A percentile compares a stretch with the other conserved stretches of the same genome.
Evolutionary conservation across 2,113 vertebrate species (phyloP).

Genomic region (Sinocyclocheilus anophthalmus): DNA sequence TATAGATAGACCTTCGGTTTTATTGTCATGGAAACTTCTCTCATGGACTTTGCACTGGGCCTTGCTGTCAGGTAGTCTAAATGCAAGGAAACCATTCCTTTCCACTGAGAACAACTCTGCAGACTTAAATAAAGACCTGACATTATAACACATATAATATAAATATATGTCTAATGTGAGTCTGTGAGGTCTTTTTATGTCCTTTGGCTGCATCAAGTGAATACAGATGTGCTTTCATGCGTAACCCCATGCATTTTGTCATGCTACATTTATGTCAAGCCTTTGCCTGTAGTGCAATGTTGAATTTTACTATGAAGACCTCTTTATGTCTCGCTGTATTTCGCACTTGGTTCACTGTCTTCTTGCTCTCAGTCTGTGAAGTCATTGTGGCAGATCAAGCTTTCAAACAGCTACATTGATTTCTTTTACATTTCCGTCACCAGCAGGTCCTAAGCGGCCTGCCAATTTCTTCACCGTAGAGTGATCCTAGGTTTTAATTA

Average conservation of each 20-base stretch:
- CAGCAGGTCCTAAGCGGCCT: slow-evolving; percentile 39
- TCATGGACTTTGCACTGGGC: background rate
- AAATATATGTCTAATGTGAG: background rate
- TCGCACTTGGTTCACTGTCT: background rate
- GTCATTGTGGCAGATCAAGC: slow-evolving; percentile 52
- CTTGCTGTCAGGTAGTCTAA: background rate
- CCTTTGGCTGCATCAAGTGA: background rate
- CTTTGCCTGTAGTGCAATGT: background rate
- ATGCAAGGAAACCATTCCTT: background rate
- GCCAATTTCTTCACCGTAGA: slow-evolving; percentile 56
- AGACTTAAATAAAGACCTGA: background rate
- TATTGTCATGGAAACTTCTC: slow-evolving; percentile 9
- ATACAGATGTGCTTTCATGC: background rate
- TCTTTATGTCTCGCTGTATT: background rate
- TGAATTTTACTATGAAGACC: background rate
- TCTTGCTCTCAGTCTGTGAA: slow-evolving; percentile 32
- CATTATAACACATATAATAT: background rate
- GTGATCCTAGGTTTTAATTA: slow-evolving; percentile 55
- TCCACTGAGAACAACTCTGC: background rate
- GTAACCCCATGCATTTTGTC: background rate
- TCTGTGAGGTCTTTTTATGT: background rate
- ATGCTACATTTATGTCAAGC: background rate
- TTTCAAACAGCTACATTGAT: slow-evolving; percentile 51
- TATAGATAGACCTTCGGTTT: slow-evolving; percentile 3
- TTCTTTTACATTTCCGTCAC: slow-evolving; percentile 47